Base-by-base conservation (phyloP, 1,140 invertebrate genomes). In the Ceratitis capitata region DNA sequence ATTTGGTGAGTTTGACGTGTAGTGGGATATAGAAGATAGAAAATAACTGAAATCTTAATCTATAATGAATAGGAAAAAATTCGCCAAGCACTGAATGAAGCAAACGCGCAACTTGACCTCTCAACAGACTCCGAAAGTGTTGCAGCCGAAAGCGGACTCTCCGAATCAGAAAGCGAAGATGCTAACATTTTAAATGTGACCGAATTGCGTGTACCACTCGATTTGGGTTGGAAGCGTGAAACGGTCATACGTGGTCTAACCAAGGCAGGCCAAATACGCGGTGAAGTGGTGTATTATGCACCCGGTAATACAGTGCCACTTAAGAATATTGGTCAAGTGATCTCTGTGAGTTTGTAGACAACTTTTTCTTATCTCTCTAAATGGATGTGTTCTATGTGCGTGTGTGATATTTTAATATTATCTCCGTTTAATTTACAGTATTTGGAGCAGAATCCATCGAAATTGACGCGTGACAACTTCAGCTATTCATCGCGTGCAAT, bases 401-500 rank as follows among this genome's bases (percentile, higher is more conserved):
- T 53, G 42, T 49, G 7, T 45, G 23, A 23, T 9, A 83, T 49
- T 83, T 35, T 32, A 19, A 83, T 35, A 32, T 82, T n/a, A 9
- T 83, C 56, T 47, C 42, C 9, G 14, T 88, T 89, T 87, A 88
- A 83, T 88, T 91, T 92, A 19, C 92, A 97, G 95, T 96, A 96
- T 90, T 92, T 97, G 88, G 96, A 97, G 87, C 94, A 95, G 89
- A 95, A 96, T 91, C 95, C 95, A 85, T 94, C 94, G 9, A 96
- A 97, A 86, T 92, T 99, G 61, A 95, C 94, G 0, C 94, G 95
- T 29, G 97, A 97, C 32, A 97, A 98, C 92, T 99, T 99, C 92
- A 98, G 96, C 51, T 99, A 98, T 92, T 98, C 96, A 82, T 96
- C 97, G 45, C 95, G 96, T 85, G 94, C 96, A 0, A 94, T 98